These are phyloP conservation scores for Tricholauxania praeusta DNA, from an alignment of 2,888 invertebrate species.

Conservation along the genomic window DNA sequence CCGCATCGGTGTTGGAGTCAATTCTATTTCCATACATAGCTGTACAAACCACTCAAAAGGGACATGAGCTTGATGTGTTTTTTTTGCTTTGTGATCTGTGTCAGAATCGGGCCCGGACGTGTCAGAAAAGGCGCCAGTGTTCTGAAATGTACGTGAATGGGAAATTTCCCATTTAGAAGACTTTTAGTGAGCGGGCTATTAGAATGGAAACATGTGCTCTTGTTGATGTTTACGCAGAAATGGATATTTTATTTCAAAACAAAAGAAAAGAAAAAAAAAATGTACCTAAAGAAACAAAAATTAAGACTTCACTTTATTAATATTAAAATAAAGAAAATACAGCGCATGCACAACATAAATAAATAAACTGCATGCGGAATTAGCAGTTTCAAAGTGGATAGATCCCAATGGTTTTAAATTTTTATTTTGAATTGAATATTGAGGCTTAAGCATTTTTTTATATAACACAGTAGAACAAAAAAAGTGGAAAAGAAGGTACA, in stretches of 20 bases:
- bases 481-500: too few relatives aligned
- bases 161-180: neutral
- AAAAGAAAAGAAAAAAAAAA: slow-evolving; percentile 44
- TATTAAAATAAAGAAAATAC: too few relatives aligned
- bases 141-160: slow-evolving; percentile 1
- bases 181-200: neutral
- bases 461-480: too few relatives aligned
- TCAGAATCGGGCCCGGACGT: slow-evolving; percentile 5
- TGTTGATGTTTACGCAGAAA: slow-evolving; percentile 66
- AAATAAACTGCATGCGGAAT: too few relatives aligned
- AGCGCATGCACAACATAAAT: too few relatives aligned
- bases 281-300: slow-evolving; percentile 23
- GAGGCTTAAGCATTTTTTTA: too few relatives aligned
- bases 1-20: slow-evolving; percentile 43
- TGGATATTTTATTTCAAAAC: slow-evolving; percentile 67
- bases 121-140: slow-evolving; percentile 25
- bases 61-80: slow-evolving; percentile 50
- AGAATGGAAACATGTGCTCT: slow-evolving; percentile 35
- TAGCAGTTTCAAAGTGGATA: too few relatives aligned
- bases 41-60: slow-evolving; percentile 64
- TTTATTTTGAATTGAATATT: too few relatives aligned
- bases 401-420: too few relatives aligned
- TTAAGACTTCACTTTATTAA: neutral
- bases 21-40: slow-evolving; percentile 61
- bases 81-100: slow-evolving; percentile 3